Evolutionary conservation across 2,888 invertebrate genomes (phyloP), one percentile per base, ranked within the genome.

Genomic region (Pediacus dermestoides): DNA sequence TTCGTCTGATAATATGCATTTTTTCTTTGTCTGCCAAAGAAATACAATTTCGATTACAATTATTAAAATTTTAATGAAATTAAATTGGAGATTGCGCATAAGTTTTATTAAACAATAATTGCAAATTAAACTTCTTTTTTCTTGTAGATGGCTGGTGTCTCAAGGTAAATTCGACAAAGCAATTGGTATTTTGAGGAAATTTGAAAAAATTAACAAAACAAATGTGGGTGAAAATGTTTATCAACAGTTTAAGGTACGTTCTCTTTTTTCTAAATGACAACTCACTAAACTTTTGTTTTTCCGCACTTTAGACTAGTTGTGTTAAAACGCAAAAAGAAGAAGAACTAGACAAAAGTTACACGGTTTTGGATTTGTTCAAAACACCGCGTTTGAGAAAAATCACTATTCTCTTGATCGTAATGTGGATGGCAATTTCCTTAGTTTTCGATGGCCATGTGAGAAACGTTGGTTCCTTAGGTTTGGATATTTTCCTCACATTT

Each of bases 381-480:
- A 87, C 85, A 0, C 88, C 89, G 0, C 75, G 87, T 1, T 67
- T 92, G 8, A 72, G 90, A 3, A 79, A 78, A 43, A 85, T 85
- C 44, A 85, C 89, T 0, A 70, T 90, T 30, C 72, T 91, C 0
- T 74, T 91, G 12, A 87, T 88, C 50, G 53, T 88, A 2, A 86
- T 91, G 51, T 91, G 91, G 90, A 88, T 89, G 85, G 81, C 85
- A n/a, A 86, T 90, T 38, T 88, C 89, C 0, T 61, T 91, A 58
- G 88, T 88, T 1, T 89, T 90, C 65, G 89, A 91, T 58, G 89
- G 89, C 0, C 91, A 92, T 61, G 89, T 90, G 9, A 74, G 91
- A 58, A 91, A 90, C 61, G 89, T 91, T 0, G 86, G 88, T 1
- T 85, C 88, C 6, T 69, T 91, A 25, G 88, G 88, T 0, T 41